phyloP scores from a whole-genome alignment of 2,888 invertebrate genomes.

The Atherix ibis region DNA sequence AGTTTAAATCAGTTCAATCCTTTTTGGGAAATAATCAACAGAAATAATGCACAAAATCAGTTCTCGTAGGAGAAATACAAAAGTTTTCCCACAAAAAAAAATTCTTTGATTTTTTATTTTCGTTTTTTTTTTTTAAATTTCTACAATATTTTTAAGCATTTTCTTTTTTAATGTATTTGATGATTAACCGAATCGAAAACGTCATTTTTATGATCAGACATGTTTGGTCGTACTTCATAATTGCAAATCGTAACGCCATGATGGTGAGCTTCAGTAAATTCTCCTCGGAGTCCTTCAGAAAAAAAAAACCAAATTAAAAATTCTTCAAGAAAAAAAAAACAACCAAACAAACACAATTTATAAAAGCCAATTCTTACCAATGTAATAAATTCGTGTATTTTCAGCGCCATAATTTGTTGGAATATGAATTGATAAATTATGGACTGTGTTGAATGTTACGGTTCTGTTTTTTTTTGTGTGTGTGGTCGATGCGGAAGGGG shows the following conservation, averaged over 20 bases:
- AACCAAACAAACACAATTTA: background rate
- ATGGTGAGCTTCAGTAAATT: slow-evolving; percentile 67
- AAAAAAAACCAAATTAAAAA: slow-evolving; percentile 3
- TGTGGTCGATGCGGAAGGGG: too few relatives aligned
- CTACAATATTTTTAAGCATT: too few relatives aligned
- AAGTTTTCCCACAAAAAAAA: too few relatives aligned
- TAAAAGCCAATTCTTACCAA: slow-evolving; percentile 42
- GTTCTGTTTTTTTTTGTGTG: slow-evolving; percentile 65
- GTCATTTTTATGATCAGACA: slow-evolving; percentile 62
- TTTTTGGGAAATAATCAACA: too few relatives aligned
- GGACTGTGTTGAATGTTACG: slow-evolving; percentile 79
- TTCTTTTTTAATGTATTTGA: background rate
- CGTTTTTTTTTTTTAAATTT: too few relatives aligned
- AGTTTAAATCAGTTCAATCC: too few relatives aligned
- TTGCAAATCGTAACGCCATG: slow-evolving; percentile 86
- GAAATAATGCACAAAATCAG: too few relatives aligned
- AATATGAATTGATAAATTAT: slow-evolving; percentile 81
- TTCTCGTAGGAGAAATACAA: too few relatives aligned
- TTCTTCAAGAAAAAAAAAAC: too few relatives aligned
- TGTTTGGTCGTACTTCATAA: slow-evolving; percentile 75
- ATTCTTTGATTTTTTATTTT: too few relatives aligned
- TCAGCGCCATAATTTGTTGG: slow-evolving; percentile 77
- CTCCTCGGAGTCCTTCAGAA: slow-evolving; percentile 55
- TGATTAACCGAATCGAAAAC: background rate
- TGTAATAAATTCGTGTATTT: slow-evolving; percentile 77